phyloP scores from a whole-genome alignment of 1,140 invertebrate genomes.

The Xylocopa sonorina region DNA sequence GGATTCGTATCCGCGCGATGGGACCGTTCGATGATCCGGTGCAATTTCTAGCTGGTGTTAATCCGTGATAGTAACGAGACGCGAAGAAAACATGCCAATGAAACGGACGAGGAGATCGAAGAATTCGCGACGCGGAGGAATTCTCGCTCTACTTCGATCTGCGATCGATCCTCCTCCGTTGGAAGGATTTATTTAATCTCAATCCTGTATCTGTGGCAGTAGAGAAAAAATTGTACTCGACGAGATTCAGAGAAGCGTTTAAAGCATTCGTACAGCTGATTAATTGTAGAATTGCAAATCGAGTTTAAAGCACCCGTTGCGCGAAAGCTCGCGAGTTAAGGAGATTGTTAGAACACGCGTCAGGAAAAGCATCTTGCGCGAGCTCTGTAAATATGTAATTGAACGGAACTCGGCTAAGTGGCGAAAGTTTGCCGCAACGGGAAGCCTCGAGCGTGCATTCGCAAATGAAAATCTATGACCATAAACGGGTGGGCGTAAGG shows the following conservation, averaged over 20 bases:
- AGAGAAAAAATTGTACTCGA: too few species aligned
- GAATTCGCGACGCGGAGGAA: neutral
- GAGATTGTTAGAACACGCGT: neutral
- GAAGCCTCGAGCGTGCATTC: neutral
- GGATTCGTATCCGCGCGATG: neutral
- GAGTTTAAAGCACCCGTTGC: too few species aligned
- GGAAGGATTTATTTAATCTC: too few species aligned
- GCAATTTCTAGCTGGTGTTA: slow-evolving; percentile 31
- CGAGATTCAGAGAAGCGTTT: too few species aligned
- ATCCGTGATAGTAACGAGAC: neutral
- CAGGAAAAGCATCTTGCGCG: neutral
- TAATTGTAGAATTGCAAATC: too few species aligned
- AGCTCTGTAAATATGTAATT: neutral
- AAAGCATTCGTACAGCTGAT: too few species aligned
- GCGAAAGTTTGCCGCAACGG: too few species aligned
- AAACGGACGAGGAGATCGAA: slow-evolving; percentile 3
- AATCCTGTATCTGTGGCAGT: too few species aligned
- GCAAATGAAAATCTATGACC: neutral
- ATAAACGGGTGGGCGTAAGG: too few species aligned
- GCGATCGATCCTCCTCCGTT: too few species aligned
- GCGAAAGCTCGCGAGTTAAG: neutral
- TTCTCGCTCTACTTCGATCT: neutral
- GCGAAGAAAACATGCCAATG: slow-evolving; percentile 10
- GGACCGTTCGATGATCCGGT: neutral
- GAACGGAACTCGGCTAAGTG: neutral